Percentiles rank a stretch among this genome's conserved stretches.
These are phyloP conservation scores for Semaprochilodus insignis DNA, from an alignment of 2,797 vertebrate genomes.

Conservation along the genomic window DNA sequence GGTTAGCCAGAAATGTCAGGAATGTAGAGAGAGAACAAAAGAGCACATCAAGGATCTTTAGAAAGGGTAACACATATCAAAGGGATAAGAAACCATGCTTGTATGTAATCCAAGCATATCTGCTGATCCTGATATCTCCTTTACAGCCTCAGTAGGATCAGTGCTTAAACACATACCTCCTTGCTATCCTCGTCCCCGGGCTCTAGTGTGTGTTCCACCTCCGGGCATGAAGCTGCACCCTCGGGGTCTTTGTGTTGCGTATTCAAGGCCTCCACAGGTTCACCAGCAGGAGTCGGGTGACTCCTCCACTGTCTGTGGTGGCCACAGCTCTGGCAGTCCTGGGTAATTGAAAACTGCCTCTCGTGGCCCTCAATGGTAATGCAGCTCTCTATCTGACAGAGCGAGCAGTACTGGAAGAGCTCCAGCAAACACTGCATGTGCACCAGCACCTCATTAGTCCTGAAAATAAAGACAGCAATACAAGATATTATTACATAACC, in stretches of 20 bases:
- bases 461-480: neutral
- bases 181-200: neutral
- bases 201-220: neutral
- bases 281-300: neutral
- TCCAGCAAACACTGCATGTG: conserved; percentile 40
- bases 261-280: neutral
- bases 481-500: too few relatives aligned
- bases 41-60: too few relatives aligned
- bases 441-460: conserved; percentile 31
- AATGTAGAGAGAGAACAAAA: too few relatives aligned
- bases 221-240: neutral
- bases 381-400: conserved; percentile 30
- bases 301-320: conserved; percentile 41
- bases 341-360: conserved; percentile 24
- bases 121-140: too few relatives aligned
- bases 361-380: conserved; percentile 30
- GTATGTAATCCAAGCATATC: too few relatives aligned
- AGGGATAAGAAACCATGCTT: too few relatives aligned
- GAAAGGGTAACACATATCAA: too few relatives aligned
- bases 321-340: conserved; percentile 40
- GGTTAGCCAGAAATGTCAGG: too few relatives aligned
- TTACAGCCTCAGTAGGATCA: too few relatives aligned
- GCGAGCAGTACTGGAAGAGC: conserved; percentile 41
- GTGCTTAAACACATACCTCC: neutral
- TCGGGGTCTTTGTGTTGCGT: neutral